Evolutionary conservation across 2,797 vertebrate species (phyloP).

Genomic region (Sebastes iracundus): DNA sequence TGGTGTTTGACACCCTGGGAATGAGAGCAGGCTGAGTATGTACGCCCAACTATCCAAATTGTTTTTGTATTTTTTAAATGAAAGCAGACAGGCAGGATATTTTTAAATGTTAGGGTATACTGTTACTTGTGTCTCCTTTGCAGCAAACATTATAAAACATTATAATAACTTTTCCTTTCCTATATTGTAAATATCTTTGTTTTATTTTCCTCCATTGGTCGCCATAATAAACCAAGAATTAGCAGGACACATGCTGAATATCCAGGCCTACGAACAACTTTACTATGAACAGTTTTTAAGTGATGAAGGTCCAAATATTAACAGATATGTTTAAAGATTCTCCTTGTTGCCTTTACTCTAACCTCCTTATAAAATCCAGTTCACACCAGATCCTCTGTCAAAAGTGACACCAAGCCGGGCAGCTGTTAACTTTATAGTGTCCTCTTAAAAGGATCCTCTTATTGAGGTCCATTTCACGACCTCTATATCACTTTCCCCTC

Average conservation of each 20-base stretch:
- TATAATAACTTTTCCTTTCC: neutral
- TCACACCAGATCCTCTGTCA: conserved; percentile 2
- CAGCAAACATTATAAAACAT: neutral
- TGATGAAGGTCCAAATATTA: neutral
- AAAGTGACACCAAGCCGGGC: neutral
- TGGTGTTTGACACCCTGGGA: too few relatives aligned
- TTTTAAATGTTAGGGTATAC: neutral
- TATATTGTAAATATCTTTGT: neutral
- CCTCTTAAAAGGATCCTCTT: neutral
- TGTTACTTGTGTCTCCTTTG: neutral
- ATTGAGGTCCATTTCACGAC: neutral
- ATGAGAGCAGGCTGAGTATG: too few relatives aligned
- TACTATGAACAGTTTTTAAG: neutral
- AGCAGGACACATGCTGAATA: neutral
- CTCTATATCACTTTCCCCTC: conserved; percentile 38
- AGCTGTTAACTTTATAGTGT: conserved; percentile 37
- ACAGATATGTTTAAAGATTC: neutral
- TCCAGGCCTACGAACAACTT: neutral
- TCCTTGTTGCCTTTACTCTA: neutral
- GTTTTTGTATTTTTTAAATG: neutral
- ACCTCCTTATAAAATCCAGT: neutral
- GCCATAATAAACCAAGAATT: neutral
- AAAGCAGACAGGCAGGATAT: neutral
- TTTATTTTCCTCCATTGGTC: neutral
- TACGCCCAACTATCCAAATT: neutral